Percentiles rank a stretch among this genome's conserved stretches.
Conservation (phyloP, 2,888 invertebrate genomes). For the Embidobia sp. region DNA sequence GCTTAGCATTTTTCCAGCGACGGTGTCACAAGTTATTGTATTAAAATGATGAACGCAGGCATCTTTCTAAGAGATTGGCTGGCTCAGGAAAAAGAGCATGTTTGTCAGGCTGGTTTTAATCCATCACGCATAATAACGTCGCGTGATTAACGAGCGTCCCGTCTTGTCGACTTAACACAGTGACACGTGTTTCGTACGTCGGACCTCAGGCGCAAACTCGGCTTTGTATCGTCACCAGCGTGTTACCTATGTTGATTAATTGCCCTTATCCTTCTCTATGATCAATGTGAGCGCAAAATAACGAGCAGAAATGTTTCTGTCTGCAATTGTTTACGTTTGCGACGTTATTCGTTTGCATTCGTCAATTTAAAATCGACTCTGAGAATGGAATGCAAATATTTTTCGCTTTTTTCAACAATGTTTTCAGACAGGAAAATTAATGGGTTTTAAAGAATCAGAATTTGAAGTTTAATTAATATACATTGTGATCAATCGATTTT, state of each 20-base stretch:
- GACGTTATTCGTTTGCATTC: neutral
- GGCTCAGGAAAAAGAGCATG: conserved; percentile 34
- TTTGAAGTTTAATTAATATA: no score
- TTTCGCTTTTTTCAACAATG: no score
- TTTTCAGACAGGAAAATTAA: no score
- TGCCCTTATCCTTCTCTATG: conserved; percentile 40
- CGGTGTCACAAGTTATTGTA: conserved; percentile 30
- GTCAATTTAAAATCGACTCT: neutral
- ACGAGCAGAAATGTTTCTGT: conserved; percentile 23
- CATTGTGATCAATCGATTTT: no score
- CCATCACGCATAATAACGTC: conserved; percentile 59
- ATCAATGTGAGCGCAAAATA: conserved; percentile 39
- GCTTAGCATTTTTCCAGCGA: conserved; percentile 19
- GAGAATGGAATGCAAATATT: neutral
- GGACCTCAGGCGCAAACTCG: conserved; percentile 45
- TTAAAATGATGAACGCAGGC: conserved; percentile 28
- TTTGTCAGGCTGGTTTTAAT: conserved; percentile 53
- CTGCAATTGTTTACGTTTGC: conserved; percentile 2
- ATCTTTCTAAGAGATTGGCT: conserved; percentile 33
- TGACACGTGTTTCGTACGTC: conserved; percentile 54
- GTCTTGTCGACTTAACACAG: conserved; percentile 57
- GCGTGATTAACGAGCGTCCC: conserved; percentile 49
- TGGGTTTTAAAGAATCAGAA: no score
- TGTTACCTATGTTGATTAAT: conserved; percentile 59
- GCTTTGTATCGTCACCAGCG: conserved; percentile 57